phyloP scores from a whole-genome alignment of 2,797 vertebrate species.

The Paratrypauchen microcephalus region DNA sequence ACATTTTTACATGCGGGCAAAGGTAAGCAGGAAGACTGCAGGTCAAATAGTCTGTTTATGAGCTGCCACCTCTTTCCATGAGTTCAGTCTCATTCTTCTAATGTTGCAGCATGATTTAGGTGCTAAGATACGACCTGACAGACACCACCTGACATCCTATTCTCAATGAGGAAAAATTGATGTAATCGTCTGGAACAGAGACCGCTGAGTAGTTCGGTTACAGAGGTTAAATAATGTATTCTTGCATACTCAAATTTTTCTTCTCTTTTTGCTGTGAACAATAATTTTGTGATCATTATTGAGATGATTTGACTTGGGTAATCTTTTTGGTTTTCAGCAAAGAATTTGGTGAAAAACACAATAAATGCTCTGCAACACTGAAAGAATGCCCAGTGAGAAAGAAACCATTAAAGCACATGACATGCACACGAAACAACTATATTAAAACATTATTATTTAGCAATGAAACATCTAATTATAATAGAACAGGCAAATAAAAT shows the following conservation, averaged over 20 bases:
- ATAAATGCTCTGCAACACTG: slow-evolving; percentile 37
- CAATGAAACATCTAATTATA: not conserved
- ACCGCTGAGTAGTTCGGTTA: slow-evolving; percentile 15
- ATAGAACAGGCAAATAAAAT: not conserved
- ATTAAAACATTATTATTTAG: slow-evolving; percentile 16
- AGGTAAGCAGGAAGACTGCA: slow-evolving; percentile 42
- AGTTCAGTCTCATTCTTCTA: slow-evolving; percentile 38
- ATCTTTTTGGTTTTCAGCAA: slow-evolving; percentile 38
- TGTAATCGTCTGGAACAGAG: not conserved
- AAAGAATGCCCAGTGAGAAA: slow-evolving; percentile 35
- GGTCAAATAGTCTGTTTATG: slow-evolving; percentile 50
- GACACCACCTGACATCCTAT: slow-evolving; percentile 35
- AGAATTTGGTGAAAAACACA: slow-evolving; percentile 33
- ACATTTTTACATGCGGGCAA: slow-evolving; percentile 41
- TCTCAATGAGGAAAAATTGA: slow-evolving; percentile 11
- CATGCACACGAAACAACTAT: slow-evolving; percentile 10
- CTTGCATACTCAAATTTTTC: not conserved
- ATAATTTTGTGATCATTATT: slow-evolving; percentile 14
- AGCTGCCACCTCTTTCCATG: slow-evolving; percentile 47
- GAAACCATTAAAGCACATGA: slow-evolving; percentile 20
- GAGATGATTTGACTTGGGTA: slow-evolving; percentile 25
- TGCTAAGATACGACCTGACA: slow-evolving; percentile 23
- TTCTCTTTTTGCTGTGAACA: slow-evolving; percentile 13
- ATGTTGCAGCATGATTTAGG: slow-evolving; percentile 50
- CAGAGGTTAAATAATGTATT: slow-evolving; percentile 19